Percentiles rank a stretch among this genome's conserved stretches.
These are phyloP conservation scores for Diadumene lineata DNA, from an alignment of 92 coral and sea anemone genomes.

Conservation along the genomic window DNA sequence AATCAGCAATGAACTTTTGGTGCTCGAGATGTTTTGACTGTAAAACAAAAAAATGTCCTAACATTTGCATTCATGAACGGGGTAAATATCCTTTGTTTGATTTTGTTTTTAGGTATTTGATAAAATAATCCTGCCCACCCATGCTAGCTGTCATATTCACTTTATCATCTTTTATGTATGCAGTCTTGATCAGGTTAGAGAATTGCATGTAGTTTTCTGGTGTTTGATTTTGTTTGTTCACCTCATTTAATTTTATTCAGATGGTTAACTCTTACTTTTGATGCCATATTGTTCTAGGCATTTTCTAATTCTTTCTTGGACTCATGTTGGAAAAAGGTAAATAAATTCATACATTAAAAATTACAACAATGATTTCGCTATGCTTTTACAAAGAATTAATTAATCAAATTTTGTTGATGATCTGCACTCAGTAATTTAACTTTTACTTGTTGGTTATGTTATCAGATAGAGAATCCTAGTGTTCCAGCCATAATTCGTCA, in stretches of 20 bases:
- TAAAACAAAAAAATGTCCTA: no score
- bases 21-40: no score
- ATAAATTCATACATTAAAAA: neutral
- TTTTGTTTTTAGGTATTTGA: slow-evolving; percentile 77
- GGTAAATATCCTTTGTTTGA: no score
- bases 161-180: slow-evolving; percentile 78
- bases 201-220: neutral
- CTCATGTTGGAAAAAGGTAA: slow-evolving; percentile 90
- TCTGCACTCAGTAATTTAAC: no score
- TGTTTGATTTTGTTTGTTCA: neutral
- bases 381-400: neutral
- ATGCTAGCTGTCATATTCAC: slow-evolving; percentile 87
- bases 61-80: no score
- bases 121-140: slow-evolving; percentile 87
- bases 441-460: neutral
- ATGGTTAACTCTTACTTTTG: neutral
- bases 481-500: slow-evolving; percentile 80
- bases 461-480: slow-evolving; percentile 74
- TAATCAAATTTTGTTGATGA: no score
- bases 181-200: slow-evolving; percentile 80
- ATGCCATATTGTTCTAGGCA: slow-evolving; percentile 41
- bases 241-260: neutral
- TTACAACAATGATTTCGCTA: neutral
- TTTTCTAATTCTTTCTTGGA: slow-evolving; percentile 83
- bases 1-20: no score